phyloP scores from a whole-genome alignment of 2,888 invertebrate genomes.

The Pseudeuparius sepicola region DNA sequence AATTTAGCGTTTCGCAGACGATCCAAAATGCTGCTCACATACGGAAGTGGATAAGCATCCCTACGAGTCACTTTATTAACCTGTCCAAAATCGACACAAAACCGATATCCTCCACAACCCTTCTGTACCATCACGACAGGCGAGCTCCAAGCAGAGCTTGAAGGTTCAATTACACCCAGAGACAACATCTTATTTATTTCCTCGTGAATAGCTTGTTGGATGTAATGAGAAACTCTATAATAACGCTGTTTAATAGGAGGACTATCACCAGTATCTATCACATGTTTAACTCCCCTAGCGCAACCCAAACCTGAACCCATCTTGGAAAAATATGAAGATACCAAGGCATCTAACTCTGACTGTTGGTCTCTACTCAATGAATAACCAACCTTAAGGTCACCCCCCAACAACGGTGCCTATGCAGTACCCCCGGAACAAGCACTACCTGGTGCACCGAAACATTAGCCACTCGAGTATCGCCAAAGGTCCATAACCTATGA shows the following conservation, averaged over 20 bases:
- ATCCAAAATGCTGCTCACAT: too few relatives aligned
- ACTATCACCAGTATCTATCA: conserved; percentile 8
- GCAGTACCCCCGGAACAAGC: too few relatives aligned
- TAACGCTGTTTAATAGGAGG: conserved; percentile 15
- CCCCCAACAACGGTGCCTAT: too few relatives aligned
- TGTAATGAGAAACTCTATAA: conserved; percentile 7
- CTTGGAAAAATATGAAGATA: background rate
- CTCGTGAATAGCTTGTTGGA: conserved; percentile 8
- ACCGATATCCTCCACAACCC: too few relatives aligned
- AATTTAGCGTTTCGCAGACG: too few relatives aligned
- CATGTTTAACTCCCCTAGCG: conserved; percentile 8
- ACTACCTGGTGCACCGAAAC: too few relatives aligned
- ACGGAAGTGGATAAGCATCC: too few relatives aligned
- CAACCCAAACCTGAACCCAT: conserved; percentile 3
- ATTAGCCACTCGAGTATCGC: too few relatives aligned
- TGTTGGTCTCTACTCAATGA: too few relatives aligned
- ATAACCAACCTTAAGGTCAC: too few relatives aligned
- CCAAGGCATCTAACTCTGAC: background rate
- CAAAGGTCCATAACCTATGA: conserved; percentile 3
- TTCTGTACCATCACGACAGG: background rate
- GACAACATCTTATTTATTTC: conserved; percentile 1
- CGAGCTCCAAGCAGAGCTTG: conserved; percentile 5
- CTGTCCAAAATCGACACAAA: too few relatives aligned
- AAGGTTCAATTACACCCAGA: conserved; percentile 13
- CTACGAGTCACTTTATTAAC: too few relatives aligned